Percentiles rank a stretch among this genome's conserved stretches.
phyloP scores from a whole-genome alignment of 92 coral and sea anemone genomes.

The Actinernus sp. region DNA sequence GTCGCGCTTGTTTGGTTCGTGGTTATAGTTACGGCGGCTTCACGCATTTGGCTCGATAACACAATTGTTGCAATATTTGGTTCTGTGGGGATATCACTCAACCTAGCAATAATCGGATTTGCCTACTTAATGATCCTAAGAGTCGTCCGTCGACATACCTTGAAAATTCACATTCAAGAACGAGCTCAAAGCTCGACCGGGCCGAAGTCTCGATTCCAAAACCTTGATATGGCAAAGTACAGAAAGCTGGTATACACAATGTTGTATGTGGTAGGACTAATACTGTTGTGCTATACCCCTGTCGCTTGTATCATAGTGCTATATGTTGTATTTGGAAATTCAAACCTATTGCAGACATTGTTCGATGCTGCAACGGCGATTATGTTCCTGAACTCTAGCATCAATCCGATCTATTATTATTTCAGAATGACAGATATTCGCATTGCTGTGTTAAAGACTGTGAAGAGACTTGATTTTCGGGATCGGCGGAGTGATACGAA shows the following conservation, averaged over 20 bases:
- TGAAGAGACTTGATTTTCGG: no score
- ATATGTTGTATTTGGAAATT: constrained; percentile 1
- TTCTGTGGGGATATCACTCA: neutral
- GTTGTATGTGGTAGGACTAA: constrained; percentile 5
- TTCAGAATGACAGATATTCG: constrained; percentile 14
- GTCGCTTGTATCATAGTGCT: neutral
- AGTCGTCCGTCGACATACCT: constrained; percentile 7
- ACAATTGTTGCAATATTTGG: neutral
- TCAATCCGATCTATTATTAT: constrained; percentile 14
- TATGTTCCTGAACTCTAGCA: neutral
- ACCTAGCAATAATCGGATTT: neutral
- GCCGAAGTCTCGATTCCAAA: neutral
- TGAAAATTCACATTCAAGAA: neutral
- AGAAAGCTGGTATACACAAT: constrained; percentile 18
- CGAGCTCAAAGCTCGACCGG: neutral
- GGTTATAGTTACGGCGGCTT: neutral
- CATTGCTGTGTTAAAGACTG: constrained; percentile 5
- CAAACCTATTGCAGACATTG: neutral
- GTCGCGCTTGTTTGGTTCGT: neutral
- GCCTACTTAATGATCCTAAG: constrained; percentile 5
- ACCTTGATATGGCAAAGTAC: neutral
- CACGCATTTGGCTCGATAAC: neutral
- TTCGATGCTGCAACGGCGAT: constrained; percentile 7
- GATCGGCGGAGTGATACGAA: no score
- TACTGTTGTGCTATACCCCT: constrained; percentile 3